Evolutionary conservation across 2,888 invertebrate species (phyloP).

Genomic region (Diplolepis rosae): DNA sequence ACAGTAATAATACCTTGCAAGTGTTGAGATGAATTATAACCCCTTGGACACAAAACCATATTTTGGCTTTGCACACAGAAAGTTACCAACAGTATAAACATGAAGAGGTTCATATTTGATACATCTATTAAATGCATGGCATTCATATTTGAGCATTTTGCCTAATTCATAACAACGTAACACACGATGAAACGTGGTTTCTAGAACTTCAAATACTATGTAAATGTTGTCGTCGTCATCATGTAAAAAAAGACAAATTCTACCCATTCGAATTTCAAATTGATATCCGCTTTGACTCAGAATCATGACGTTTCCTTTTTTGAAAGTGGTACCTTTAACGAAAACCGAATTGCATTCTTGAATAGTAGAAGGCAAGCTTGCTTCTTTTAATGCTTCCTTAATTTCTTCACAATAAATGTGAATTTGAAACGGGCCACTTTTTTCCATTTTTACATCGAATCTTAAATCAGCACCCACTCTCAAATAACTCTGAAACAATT

Average conservation of each 20-base stretch:
- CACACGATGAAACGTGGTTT: slow-evolving; percentile 19
- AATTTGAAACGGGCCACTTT: background rate
- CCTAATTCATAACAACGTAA: background rate
- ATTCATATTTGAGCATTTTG: background rate
- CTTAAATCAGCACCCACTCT: background rate
- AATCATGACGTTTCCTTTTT: slow-evolving; percentile 35
- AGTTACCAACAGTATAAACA: background rate
- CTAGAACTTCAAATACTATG: slow-evolving; percentile 37
- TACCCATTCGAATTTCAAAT: slow-evolving; percentile 38
- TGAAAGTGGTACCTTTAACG: slow-evolving; percentile 39
- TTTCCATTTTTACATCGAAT: background rate
- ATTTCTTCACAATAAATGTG: background rate
- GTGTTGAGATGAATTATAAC: background rate
- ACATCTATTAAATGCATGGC: background rate
- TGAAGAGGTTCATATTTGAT: slow-evolving; percentile 7
- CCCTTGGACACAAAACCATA: background rate
- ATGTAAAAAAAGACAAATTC: slow-evolving; percentile 33
- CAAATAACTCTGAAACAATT: slow-evolving; percentile 33
- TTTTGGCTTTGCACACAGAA: background rate
- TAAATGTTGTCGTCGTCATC: slow-evolving; percentile 24
- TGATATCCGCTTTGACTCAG: slow-evolving; percentile 36
- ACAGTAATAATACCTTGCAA: background rate
- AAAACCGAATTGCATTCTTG: slow-evolving; percentile 36
- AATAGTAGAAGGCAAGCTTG: background rate
- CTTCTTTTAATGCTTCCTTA: background rate